phyloP scores from a whole-genome alignment of 2,113 vertebrate species.

The Dasypus novemcinctus region DNA sequence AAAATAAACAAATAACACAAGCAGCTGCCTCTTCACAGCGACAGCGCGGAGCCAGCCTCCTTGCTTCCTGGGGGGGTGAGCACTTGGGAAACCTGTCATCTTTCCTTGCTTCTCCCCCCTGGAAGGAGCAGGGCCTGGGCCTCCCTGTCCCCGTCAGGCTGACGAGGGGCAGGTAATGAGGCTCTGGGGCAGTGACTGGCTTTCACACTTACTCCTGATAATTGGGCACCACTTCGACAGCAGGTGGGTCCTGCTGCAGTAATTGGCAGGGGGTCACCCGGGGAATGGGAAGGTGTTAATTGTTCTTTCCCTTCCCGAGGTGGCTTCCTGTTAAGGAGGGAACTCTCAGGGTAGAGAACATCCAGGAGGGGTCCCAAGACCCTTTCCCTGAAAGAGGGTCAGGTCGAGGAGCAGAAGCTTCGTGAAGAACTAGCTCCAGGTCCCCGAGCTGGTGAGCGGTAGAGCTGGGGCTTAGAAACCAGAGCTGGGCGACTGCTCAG shows the following conservation, averaged over 20 bases:
- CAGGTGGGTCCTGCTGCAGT: conserved; percentile 64
- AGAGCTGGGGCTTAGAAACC: not conserved
- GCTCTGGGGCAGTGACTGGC: not conserved
- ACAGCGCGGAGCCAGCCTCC: not conserved
- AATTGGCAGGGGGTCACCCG: conserved; percentile 61
- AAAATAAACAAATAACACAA: not conserved
- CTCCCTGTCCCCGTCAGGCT: not conserved
- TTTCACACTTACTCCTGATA: conserved; percentile 75
- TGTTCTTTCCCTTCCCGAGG: conserved; percentile 14
- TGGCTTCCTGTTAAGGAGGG: not conserved
- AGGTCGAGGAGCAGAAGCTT: not conserved
- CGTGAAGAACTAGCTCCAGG: not conserved
- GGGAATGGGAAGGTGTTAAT: conserved; percentile 71
- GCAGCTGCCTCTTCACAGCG: not conserved
- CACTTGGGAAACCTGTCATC: not conserved
- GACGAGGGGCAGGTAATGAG: conserved; percentile 61
- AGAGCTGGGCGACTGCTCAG: not conserved
- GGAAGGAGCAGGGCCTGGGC: not conserved
- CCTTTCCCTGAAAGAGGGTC: not conserved
- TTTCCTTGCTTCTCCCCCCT: not conserved
- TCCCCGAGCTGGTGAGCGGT: not conserved
- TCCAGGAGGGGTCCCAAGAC: not conserved
- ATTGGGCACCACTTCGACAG: conserved; percentile 68
- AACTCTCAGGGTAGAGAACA: not conserved
- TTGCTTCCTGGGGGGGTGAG: not conserved